A percentile compares a stretch with the other conserved stretches of the same genome.
Evolutionary conservation across 2,888 invertebrate genomes (phyloP).

Genomic region (Scaptomyza tumidula): DNA sequence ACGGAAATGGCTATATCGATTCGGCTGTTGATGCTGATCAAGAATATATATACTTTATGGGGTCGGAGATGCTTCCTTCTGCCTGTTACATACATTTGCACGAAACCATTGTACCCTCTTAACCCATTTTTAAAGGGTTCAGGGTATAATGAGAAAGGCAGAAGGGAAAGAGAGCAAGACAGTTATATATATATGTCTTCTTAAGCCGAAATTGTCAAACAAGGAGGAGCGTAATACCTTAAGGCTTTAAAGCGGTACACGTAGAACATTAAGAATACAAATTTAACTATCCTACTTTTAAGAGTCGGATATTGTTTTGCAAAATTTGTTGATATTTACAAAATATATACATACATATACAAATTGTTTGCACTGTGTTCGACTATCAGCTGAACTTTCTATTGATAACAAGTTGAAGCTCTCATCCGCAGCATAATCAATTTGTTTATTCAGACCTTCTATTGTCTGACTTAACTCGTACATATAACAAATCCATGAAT

Average conservation of each 20-base stretch:
- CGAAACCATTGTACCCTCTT: too few relatives aligned
- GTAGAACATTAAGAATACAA: slow-evolving; percentile 16
- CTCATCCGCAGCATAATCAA: too few relatives aligned
- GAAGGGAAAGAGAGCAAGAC: background rate
- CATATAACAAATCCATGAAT: background rate
- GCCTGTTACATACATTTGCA: too few relatives aligned
- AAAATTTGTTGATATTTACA: slow-evolving; percentile 1
- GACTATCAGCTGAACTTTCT: too few relatives aligned
- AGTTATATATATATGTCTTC: slow-evolving; percentile 23
- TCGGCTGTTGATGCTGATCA: too few relatives aligned
- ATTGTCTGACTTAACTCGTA: background rate
- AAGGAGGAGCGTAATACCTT: slow-evolving; percentile 24
- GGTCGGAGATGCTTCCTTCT: too few relatives aligned
- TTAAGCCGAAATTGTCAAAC: slow-evolving; percentile 46
- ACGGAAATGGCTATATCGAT: too few relatives aligned
- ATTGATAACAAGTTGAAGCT: background rate
- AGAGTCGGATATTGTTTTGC: slow-evolving; percentile 10
- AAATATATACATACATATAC: background rate
- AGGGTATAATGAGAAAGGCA: background rate
- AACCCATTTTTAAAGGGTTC: too few relatives aligned
- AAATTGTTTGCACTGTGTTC: background rate
- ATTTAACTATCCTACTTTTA: slow-evolving; percentile 20
- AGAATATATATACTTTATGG: too few relatives aligned
- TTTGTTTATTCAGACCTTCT: background rate
- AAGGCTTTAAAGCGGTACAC: slow-evolving; percentile 17